Base-by-base conservation (phyloP, 2,888 invertebrate species). In the Xestia ashworthii region DNA sequence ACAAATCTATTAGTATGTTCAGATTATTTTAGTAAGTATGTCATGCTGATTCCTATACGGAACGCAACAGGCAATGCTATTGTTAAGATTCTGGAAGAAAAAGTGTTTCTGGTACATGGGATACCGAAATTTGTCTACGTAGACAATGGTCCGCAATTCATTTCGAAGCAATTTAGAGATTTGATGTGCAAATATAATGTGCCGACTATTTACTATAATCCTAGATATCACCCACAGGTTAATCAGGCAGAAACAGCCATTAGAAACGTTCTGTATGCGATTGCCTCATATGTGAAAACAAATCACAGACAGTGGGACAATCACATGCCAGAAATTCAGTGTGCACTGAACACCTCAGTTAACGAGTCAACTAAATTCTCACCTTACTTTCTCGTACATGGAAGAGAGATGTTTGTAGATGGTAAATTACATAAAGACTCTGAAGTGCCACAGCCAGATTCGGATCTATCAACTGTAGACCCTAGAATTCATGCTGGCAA, bases 301-400 rank as follows among this genome's bases (percentile, higher is more conserved):
- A 53, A 53, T 53, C 53, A 53, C 3, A 53, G 53, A 22, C 53
- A 53, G 3, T 53, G 53, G 53, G 53, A 53, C 53, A 53, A 53
- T 22, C 53, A 65, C 22, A 41, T n/a, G 14, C n/a, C 14, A 65
- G 44, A 44, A 22, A 53, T 44, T 46, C 44, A 41, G n/a, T 46
- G 65, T 44, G 65, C 65, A 65, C 58, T 60, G 12, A 60, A 60
- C 3, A 60, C 58, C 25, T 60, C 58, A 60, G 58, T 60, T 14
- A 60, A 60, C 5, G 58, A 48, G 4, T 48, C 48, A 3, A 48
- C 48, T 0, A 1, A 5, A 48, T 48, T 48, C 48, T 48, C 48
- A 32, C 58, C 58, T 60, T 60, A 32, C 58, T 60, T 60, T 60
- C 58, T 60, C 58, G 25, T 60, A 6, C 58, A 60, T 60, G 58